Evolutionary conservation across 2,888 invertebrate genomes (phyloP), one percentile per base, ranked within the genome.

Genomic region (Plemyria rubiginata): DNA sequence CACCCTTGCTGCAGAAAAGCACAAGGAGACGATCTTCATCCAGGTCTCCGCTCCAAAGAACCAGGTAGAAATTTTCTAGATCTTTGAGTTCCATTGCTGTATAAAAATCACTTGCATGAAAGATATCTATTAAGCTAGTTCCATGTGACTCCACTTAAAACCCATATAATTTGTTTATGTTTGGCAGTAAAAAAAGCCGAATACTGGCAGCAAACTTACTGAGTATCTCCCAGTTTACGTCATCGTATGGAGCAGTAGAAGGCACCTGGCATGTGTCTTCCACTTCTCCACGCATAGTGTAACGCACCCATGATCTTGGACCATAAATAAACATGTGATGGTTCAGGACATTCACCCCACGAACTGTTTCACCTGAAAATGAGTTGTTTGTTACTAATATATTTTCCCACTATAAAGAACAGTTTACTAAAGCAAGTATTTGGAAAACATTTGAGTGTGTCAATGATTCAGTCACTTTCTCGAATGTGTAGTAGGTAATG

Each of bases 21-120:
- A 97, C 82, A 40, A 96, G 86, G 84, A 98, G 94, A 8, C 94
- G 89, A 32, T 95, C 94, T 53, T 97, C 96, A 57, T 97, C 97
- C 54, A 97, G 93, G 70, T 94, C 95, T 1, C 97, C 97, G 49
- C 95, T 96, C 98, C 98, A 98, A 84, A 96, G 96, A 12, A 96
- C 92, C 2, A 96, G 93, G 65, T 95, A 93, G 76, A 96, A 96
- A 68, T 96, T 95, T 5, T 94, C 93, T 40, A 95, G 85, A 65
- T 93, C 95, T 2, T 94, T 93, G 76, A 96, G 96, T 74, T 97
- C 96, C 91, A 97, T 96, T 62, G 89, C 94, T 94, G 67, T n/a
- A 22, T 16, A 51, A 22, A 28, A 11, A 32, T 32, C 6, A 32
- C 32, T 32, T 32, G 32, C 7, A 32, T 32, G 32, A 32, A 32